Conservation (phyloP, 2,113 vertebrate species). For the Eretmochelys imbricata region DNA sequence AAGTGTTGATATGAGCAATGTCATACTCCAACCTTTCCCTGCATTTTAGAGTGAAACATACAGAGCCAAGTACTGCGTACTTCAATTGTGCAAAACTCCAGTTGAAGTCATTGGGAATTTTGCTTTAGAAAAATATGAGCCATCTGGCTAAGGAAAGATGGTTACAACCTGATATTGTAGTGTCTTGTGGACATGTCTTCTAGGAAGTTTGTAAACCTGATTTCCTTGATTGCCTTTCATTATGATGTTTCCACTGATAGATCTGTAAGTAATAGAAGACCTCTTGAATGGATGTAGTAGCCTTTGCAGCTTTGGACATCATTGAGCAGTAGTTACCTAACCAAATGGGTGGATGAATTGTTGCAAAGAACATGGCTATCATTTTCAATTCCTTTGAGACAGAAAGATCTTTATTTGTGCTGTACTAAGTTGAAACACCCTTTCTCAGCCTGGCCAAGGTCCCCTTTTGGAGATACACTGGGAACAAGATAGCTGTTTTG, state of each 20-base stretch:
- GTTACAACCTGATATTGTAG: background rate
- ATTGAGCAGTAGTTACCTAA: background rate
- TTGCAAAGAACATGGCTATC: background rate
- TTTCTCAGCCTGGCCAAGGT: background rate
- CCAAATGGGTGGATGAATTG: background rate
- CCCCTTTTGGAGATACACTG: background rate
- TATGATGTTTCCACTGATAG: background rate
- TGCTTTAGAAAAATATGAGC: background rate
- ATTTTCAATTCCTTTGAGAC: background rate
- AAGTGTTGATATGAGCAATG: background rate
- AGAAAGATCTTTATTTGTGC: background rate
- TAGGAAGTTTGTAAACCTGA: background rate
- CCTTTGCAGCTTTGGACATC: background rate
- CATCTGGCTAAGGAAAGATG: background rate
- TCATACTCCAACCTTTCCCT: background rate
- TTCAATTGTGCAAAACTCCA: background rate
- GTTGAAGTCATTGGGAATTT: background rate
- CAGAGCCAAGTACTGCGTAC: background rate
- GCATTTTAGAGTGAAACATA: background rate
- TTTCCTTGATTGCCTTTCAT: conserved; percentile 5
- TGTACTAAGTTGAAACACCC: background rate
- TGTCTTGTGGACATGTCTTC: background rate
- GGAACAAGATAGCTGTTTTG: background rate
- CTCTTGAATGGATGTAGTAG: background rate
- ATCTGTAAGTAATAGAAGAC: background rate